phyloP scores from a whole-genome alignment of 2,113 vertebrate species.

The Theristicus caerulescens region DNA sequence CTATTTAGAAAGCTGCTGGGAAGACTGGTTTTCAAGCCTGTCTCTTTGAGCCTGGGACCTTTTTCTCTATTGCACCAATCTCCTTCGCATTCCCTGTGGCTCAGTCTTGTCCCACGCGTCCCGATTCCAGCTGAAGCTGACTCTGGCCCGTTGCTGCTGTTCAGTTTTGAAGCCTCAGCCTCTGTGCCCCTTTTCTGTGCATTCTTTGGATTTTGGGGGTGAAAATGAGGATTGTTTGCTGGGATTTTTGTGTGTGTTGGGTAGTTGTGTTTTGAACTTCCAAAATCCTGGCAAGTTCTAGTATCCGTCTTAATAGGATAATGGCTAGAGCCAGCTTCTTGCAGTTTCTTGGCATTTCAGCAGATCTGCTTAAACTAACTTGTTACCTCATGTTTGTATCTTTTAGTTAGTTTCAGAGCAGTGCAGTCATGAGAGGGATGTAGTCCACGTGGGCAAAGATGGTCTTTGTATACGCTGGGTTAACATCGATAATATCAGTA shows the following conservation, averaged over 20 bases:
- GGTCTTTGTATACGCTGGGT: not conserved
- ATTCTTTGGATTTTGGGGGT: accelerated
- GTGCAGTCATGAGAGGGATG: not conserved
- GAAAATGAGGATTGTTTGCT: not conserved
- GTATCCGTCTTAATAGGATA: not conserved
- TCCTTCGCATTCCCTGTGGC: not conserved
- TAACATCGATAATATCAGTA: not conserved
- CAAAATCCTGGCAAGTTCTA: not conserved
- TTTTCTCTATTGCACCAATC: not conserved
- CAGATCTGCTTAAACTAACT: not conserved
- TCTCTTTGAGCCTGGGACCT: not conserved
- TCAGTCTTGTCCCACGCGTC: accelerated
- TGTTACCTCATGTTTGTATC: not conserved
- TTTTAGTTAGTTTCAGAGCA: not conserved
- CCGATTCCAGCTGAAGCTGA: not conserved
- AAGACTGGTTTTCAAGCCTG: not conserved
- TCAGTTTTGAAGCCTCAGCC: not conserved
- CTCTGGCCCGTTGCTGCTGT: not conserved
- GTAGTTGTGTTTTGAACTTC: not conserved
- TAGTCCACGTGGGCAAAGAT: not conserved
- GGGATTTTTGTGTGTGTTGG: not conserved
- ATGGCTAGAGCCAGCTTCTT: not conserved
- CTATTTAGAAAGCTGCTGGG: not conserved
- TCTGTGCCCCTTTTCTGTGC: not conserved
- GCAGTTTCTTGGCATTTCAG: not conserved